These are phyloP conservation scores for Lagopus leucura DNA, from an alignment of 2,113 vertebrate genomes.

Conservation along the genomic window DNA sequence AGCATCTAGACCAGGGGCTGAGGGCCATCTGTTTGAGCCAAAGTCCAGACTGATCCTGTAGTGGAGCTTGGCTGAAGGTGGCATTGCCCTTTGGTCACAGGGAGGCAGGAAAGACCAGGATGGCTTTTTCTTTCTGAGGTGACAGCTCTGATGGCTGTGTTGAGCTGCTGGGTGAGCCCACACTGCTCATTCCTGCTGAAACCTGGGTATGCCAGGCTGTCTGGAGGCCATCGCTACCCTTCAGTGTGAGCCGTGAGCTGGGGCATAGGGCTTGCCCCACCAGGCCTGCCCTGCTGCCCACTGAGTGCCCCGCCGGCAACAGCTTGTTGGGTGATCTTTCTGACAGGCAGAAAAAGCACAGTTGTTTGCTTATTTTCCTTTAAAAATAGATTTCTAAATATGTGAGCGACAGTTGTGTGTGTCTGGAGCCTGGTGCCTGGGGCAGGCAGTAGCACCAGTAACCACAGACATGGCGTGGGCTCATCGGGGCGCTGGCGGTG, in stretches of 20 bases:
- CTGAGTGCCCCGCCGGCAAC: background rate
- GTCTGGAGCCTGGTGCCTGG: background rate
- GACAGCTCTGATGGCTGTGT: too few relatives aligned
- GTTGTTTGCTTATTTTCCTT: conserved; percentile 49
- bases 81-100: too few relatives aligned
- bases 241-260: background rate
- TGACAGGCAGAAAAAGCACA: conserved; percentile 24
- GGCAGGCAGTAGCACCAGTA: background rate
- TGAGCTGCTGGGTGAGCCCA: background rate
- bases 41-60: too few relatives aligned
- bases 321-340: conserved; percentile 25
- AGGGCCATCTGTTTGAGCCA: accelerated
- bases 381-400: conserved; percentile 66
- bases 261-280: conserved; percentile 28
- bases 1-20: background rate
- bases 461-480: background rate
- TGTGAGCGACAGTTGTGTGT: background rate
- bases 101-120: too few relatives aligned
- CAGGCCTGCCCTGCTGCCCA: conserved; percentile 16
- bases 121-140: too few relatives aligned
- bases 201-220: accelerated
- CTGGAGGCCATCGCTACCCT: background rate
- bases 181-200: background rate
- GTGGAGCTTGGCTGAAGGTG: too few relatives aligned
- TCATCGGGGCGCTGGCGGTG: background rate